Evolutionary conservation across 2,113 vertebrate genomes (phyloP), one percentile per base, ranked within the genome.

Genomic region (Hirundichthys speculiger): DNA sequence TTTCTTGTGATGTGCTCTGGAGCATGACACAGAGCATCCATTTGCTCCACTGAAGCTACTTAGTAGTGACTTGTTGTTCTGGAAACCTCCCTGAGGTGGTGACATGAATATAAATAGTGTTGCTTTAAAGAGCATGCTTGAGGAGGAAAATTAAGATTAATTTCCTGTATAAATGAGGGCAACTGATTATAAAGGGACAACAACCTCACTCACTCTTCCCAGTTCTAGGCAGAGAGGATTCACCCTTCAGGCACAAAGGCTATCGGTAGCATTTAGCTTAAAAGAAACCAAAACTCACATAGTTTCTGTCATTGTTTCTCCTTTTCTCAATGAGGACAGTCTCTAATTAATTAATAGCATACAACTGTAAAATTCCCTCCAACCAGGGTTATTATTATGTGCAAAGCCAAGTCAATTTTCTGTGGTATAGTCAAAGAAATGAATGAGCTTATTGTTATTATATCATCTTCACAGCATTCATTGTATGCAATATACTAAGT

Each of bases 271-370:
- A 69, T 72, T 71, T 69, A 22, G n/a, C 46, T 57, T 49, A 25
- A 71, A 64, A 70, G 4, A 73, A 22, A 74, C 27, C 13, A 27
- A 24, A 34, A 60, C 6, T 30, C 27, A 54, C 20, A 56, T 19
- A 45, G 3, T 48, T n/a, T n/a, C 8, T 63, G 21, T n/a, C n/a
- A 49, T 14, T 39, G 19, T 61, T 41, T 47, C 52, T 67, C 58
- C 51, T 13, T 51, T 59, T 41, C 60, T 52, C 34, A 30, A 22
- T 34, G 75, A 77, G 34, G 63, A 41, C 55, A 51, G 57, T 20
- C 21, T 46, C 60, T 72, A 82, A 80, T 85, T 82, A 86, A 85
- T 86, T 82, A 78, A 82, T 69, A 76, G 50, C 39, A 55, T 43
- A 20, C 39, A 1, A 78, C 53, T 64, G 64, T 83, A 73, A 68